phyloP scores from a whole-genome alignment of 2,888 invertebrate genomes.

The Aelia acuminata region DNA sequence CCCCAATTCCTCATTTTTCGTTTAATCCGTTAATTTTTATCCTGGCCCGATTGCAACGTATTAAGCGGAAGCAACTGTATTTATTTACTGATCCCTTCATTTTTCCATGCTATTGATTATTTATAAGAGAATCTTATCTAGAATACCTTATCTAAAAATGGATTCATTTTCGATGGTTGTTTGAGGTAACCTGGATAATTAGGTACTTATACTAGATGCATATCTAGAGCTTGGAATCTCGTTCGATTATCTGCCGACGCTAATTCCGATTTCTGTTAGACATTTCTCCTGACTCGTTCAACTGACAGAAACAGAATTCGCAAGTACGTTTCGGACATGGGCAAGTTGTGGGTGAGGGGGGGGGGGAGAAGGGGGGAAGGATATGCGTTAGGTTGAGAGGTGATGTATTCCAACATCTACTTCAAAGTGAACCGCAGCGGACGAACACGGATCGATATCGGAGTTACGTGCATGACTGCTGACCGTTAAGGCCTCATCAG shows the following conservation, averaged over 20 bases:
- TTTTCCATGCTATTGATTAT: neutral
- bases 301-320: neutral
- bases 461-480: neutral
- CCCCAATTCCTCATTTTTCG: too few relatives aligned
- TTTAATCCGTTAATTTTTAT: too few relatives aligned
- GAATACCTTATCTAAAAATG: neutral
- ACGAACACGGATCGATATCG: neutral
- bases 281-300: neutral
- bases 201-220: too few relatives aligned
- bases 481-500: neutral
- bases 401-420: neutral
- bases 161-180: neutral
- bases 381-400: neutral
- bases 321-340: neutral
- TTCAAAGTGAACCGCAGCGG: neutral
- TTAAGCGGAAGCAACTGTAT: too few relatives aligned
- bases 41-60: too few relatives aligned
- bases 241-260: neutral
- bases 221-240: neutral
- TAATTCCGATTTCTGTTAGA: neutral
- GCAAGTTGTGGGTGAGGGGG: too few relatives aligned
- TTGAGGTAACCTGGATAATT: neutral
- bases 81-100: neutral
- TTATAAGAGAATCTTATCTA: neutral
- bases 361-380: too few relatives aligned